Percentiles rank a stretch among this genome's conserved stretches.
Conservation (phyloP, 2,888 invertebrate species). For the Alloplasta piceator region DNA sequence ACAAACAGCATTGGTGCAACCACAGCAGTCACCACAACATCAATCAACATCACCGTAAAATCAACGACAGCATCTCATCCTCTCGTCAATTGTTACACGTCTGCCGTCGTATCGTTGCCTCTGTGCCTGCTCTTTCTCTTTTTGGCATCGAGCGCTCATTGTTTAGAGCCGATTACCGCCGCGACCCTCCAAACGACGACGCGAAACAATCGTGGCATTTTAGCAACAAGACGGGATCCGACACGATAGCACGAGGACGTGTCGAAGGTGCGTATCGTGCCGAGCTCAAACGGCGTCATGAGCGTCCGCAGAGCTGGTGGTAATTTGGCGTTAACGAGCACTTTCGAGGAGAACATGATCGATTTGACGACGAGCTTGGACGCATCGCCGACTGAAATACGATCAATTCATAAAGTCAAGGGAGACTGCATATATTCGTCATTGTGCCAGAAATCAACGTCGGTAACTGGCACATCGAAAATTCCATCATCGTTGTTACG, state of each 20-base stretch:
- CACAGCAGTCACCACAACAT: constrained; percentile 4
- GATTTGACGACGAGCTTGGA: constrained; percentile 68
- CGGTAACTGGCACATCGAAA: constrained; percentile 46
- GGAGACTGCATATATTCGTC: constrained; percentile 25
- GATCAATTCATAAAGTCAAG: constrained; percentile 15
- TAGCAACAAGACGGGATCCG: constrained; percentile 52
- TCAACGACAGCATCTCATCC: constrained; percentile 46
- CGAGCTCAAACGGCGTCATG: constrained; percentile 78
- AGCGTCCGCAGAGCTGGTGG: constrained; percentile 77
- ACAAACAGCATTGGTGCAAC: constrained; percentile 47
- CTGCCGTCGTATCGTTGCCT: constrained; percentile 51
- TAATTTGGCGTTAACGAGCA: constrained; percentile 79
- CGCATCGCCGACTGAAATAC: constrained; percentile 55
- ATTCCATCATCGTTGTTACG: constrained; percentile 46
- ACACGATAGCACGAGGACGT: constrained; percentile 70
- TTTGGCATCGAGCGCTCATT: constrained; percentile 53
- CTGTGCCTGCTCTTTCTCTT: constrained; percentile 59
- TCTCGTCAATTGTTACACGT: constrained; percentile 13
- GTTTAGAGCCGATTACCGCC: constrained; percentile 37
- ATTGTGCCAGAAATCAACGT: constrained; percentile 37
- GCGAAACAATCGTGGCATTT: constrained; percentile 45
- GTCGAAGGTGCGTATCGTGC: constrained; percentile 81
- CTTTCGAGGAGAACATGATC: constrained; percentile 81
- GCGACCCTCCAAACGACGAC: constrained; percentile 50
- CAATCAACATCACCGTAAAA: constrained; percentile 37